Evolutionary conservation across 2,797 vertebrate species (phyloP).

Genomic region (Heterohyrax brucei): DNA sequence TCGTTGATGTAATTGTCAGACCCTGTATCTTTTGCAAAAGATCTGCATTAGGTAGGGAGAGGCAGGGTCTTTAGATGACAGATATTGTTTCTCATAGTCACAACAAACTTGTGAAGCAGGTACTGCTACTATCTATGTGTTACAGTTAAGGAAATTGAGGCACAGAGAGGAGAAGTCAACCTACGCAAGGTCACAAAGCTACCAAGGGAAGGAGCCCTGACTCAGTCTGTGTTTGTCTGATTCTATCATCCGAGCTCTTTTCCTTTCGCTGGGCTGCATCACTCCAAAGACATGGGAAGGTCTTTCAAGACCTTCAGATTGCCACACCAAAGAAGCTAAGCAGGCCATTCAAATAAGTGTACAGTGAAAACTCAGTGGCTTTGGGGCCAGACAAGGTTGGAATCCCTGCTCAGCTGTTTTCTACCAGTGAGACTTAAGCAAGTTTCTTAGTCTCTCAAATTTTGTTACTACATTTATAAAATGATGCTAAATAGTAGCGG

Average conservation of each 20-base stretch:
- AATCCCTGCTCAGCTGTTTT: neutral
- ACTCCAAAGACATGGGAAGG: neutral
- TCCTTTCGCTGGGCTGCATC: neutral
- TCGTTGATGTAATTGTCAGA: too few species aligned
- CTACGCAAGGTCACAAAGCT: neutral
- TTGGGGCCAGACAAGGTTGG: neutral
- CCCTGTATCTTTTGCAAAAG: neutral
- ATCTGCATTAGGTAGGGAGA: neutral
- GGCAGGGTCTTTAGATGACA: neutral
- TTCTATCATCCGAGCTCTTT: neutral
- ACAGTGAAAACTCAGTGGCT: neutral
- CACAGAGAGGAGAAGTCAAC: neutral
- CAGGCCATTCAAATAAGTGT: neutral
- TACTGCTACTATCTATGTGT: too few species aligned
- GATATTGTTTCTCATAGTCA: neutral
- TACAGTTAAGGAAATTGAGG: neutral
- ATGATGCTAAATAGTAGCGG: neutral
- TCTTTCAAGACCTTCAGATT: conserved; percentile 30
- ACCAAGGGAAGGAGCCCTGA: neutral
- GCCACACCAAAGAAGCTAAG: neutral
- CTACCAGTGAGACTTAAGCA: neutral
- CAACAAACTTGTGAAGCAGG: neutral
- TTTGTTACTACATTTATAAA: neutral
- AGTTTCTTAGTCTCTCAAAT: neutral
- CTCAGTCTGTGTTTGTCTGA: neutral